Base-by-base conservation (phyloP, 1,140 invertebrate species). In the Calephelis virginiensis region DNA sequence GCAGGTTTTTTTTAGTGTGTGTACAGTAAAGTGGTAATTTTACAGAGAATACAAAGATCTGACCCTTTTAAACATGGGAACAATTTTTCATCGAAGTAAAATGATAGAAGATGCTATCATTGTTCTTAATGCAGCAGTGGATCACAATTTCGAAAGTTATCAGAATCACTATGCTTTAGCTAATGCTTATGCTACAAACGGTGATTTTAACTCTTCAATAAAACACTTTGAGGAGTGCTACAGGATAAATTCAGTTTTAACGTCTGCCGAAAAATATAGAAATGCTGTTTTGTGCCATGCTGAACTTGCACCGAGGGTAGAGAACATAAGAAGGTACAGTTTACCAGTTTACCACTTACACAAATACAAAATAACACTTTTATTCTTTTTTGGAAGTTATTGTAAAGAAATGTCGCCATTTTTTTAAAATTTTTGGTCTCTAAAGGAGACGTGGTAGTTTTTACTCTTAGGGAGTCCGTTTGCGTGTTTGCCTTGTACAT, bases 91-190 rank as follows among this genome's bases (percentile, higher is more conserved):
- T 74, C 93, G 95, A 47, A 93, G 94, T 61, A 93, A 94, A 61
- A 92, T 94, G 71, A 94, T 94, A 10, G 94, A 94, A 69, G 97
- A 98, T 87, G 96, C 96, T 8, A 94, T 95, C 11, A 93, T 96
- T 66, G 92, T 98, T 61, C 92, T 97, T 0, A 94, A 95, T 74
- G 94, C 95, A 40, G 96, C 97, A 0, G 93, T 97, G 38, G 96
- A 97, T 78, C 94, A 97, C 78, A 94, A 95, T 9, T 94, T 95
- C 8, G 87, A 92, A 43, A 93, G 95, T 77, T 93, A 95, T 53
- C 93, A 95, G 28, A 95, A 94, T 71, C 95, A 97, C 88, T 95
- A 97, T 75, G 95, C 95, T 6, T 87, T 98, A 6, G 97, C 94
- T 12, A 96, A 96, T 78, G 94, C 95, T 65, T 96, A 96, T 91